Evolutionary conservation across 2,888 invertebrate genomes (phyloP), one percentile per base, ranked within the genome.

Genomic region (Aricia artaxerxes): DNA sequence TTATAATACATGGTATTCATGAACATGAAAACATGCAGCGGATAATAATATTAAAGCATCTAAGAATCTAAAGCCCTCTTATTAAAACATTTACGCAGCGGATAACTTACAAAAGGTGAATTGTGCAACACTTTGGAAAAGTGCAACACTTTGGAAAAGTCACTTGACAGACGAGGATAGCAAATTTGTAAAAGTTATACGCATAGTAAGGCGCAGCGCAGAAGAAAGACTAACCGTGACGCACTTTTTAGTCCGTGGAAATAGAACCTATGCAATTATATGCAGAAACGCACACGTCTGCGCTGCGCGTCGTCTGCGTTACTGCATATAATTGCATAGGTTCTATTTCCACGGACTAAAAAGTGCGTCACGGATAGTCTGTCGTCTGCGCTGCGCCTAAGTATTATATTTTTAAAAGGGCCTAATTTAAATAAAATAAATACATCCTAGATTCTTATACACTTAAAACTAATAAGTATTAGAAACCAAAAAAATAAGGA

Each of bases 381-480:
- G 24, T 24, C 24, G 24, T 24, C 24, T 24, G 24, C 24, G 24
- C 24, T 24, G 24, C 24, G 24, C 24, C 24, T 24, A 24, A 44
- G 44, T 44, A 44, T 44, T 9, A 44, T 44, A 44, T 53, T 57
- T 57, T 57, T 57, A 57, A 57, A 57, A 57, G 16, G 57, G 57
- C 57, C 49, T 49, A 49, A 49, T 49, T 49, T 9, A 49, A 49
- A 49, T 49, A 49, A 53, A 31, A 75, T 49, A 31, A 24, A 73
- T 13, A 5, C 11, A 44, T 49, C 13, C 31, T 31, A 57, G 76
- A 76, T 76, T 76, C 76, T 57, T 57, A 31, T 57, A 49, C 76
- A 35, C 53, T 53, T 57, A 85, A 78, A 81, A 83, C 81, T 79
- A 78, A 77, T 77, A 24, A 24, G 24, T 24, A 64, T 77, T 79